phyloP scores from a whole-genome alignment of 2,113 vertebrate genomes.

The Aptenodytes forsteri region DNA sequence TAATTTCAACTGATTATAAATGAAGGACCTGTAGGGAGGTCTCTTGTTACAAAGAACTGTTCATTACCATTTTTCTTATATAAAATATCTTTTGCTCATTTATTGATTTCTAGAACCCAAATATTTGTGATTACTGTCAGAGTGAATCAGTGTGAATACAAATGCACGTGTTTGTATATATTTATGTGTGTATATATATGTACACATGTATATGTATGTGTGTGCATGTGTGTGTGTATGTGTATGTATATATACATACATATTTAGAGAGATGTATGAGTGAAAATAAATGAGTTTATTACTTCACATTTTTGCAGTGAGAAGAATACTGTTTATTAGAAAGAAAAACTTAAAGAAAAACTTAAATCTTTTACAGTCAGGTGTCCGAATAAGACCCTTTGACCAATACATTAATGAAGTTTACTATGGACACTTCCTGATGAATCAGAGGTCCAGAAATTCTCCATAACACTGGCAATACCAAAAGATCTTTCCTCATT shows the following conservation, averaged over 20 bases:
- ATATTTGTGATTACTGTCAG: neutral
- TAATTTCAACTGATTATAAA: neutral
- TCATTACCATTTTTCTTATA: neutral
- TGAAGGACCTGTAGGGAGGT: neutral
- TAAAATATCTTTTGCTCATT: neutral
- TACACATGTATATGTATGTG: too few species aligned
- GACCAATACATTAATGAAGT: neutral
- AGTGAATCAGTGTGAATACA: rapidly evolving
- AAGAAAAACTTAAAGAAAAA: neutral
- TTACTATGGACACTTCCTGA: neutral
- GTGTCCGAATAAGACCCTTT: neutral
- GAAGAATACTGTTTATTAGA: neutral
- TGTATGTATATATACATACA: too few species aligned
- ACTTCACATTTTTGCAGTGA: neutral
- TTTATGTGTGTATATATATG: neutral
- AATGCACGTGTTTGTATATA: neutral
- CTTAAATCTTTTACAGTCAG: neutral
- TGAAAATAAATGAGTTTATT: neutral
- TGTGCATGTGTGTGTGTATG: neutral
- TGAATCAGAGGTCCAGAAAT: neutral
- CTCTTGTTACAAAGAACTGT: neutral
- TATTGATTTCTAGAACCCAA: neutral
- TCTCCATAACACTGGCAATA: neutral
- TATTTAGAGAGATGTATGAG: neutral
- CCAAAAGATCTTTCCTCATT: neutral